A percentile compares a stretch with the other conserved stretches of the same genome.
These are phyloP conservation scores for Pampusana beccarii DNA, from an alignment of 2,113 vertebrate genomes.

Conservation along the genomic window DNA sequence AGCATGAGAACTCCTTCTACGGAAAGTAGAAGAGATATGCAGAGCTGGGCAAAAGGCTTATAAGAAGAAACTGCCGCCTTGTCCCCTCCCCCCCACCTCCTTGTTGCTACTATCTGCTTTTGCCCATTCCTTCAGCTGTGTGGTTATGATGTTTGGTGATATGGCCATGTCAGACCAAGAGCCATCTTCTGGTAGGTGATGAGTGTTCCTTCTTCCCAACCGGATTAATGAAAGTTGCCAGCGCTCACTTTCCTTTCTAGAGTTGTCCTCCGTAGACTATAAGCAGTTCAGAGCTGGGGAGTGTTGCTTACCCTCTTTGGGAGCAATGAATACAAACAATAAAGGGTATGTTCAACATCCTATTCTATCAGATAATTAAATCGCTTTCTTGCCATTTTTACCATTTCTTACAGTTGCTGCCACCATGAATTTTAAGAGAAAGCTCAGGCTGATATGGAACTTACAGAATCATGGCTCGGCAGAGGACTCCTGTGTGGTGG, in stretches of 20 bases:
- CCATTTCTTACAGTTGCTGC: not conserved
- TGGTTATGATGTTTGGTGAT: not conserved
- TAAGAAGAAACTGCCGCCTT: not conserved
- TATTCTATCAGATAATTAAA: constrained; percentile 25
- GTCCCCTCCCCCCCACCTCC: rapidly evolving
- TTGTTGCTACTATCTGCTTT: not conserved
- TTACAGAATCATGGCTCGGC: not conserved
- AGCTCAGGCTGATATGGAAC: not conserved
- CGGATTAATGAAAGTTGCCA: not conserved
- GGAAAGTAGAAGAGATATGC: not conserved
- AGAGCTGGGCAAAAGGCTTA: not conserved
- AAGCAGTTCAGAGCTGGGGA: not conserved
- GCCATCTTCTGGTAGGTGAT: not conserved
- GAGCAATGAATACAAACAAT: constrained; percentile 26
- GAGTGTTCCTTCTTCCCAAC: not conserved
- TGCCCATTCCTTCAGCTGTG: not conserved
- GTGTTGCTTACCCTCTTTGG: not conserved
- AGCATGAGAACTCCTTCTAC: not conserved
- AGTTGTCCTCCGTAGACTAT: not conserved
- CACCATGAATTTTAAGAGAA: not conserved
- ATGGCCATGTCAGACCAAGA: rapidly evolving
- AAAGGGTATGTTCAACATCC: constrained; percentile 36
- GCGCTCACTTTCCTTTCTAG: not conserved
- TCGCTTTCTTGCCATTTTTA: not conserved
- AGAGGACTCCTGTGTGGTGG: not conserved